These are phyloP conservation scores for Leucoma salicis DNA, from an alignment of 2,888 invertebrate genomes.

Conservation along the genomic window DNA sequence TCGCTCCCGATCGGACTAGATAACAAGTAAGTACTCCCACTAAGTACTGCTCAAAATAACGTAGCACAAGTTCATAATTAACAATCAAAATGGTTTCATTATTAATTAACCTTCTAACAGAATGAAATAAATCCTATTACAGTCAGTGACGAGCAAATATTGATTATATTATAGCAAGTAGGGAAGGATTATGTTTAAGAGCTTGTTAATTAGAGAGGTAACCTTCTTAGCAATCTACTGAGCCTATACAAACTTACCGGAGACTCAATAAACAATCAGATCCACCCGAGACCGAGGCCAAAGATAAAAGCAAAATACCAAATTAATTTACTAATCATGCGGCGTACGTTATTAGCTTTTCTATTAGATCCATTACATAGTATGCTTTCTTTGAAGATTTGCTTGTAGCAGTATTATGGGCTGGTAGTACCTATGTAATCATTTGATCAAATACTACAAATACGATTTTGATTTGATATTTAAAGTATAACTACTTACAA, in stretches of 20 bases:
- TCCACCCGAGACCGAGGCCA: conserved; percentile 18
- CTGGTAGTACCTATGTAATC: no score
- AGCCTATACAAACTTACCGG: conserved; percentile 69
- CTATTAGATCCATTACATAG: not conserved
- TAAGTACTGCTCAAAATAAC: no score
- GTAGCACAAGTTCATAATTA: conserved; percentile 1
- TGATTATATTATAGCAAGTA: conserved; percentile 58
- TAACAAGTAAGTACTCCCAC: no score
- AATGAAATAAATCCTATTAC: conserved; percentile 38
- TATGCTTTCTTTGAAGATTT: not conserved
- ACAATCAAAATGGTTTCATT: conserved; percentile 8
- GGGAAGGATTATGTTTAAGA: conserved; percentile 66
- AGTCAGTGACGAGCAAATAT: conserved; percentile 43
- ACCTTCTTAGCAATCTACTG: conserved; percentile 61
- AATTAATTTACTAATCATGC: conserved; percentile 20
- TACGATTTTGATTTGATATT: no score
- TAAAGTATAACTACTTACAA: no score
- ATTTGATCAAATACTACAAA: no score
- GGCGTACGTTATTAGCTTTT: conserved; percentile 10
- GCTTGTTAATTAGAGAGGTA: conserved; percentile 72
- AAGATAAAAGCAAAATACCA: conserved; percentile 37
- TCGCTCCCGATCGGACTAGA: no score
- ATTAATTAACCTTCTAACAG: conserved; percentile 21
- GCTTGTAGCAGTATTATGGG: no score
- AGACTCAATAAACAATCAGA: conserved; percentile 51